A percentile compares a stretch with the other conserved stretches of the same genome.
phyloP scores from a whole-genome alignment of 1,140 invertebrate genomes.

The Steinernema khuongi region DNA sequence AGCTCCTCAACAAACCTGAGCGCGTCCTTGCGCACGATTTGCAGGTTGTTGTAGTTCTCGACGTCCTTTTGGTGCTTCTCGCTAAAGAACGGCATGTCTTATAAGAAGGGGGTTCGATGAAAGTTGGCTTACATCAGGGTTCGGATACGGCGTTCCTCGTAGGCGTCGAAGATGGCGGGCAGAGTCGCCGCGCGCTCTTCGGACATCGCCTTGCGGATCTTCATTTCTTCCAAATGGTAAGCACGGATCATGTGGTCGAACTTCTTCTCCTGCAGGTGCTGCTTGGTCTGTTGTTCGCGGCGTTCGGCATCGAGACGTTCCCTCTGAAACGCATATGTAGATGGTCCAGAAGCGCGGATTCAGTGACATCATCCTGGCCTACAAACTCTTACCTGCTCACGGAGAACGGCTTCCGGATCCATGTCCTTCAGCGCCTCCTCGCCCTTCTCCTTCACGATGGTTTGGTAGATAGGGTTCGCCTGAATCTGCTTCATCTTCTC shows the following conservation, averaged over 20 bases:
- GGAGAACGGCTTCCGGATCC: constrained; percentile 51
- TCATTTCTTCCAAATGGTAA: constrained; percentile 55
- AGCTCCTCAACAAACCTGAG: constrained; percentile 42
- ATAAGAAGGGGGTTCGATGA: background rate
- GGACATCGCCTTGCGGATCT: constrained; percentile 41
- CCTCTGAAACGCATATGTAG: constrained; percentile 24
- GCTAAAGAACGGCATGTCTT: constrained; percentile 39
- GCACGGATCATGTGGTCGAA: constrained; percentile 56
- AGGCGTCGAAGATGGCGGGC: constrained; percentile 42
- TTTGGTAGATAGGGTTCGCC: constrained; percentile 45
- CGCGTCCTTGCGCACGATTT: constrained; percentile 41
- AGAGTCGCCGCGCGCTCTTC: constrained; percentile 27
- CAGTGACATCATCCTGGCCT: no score
- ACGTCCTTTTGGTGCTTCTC: constrained; percentile 42
- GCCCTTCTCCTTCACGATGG: constrained; percentile 52
- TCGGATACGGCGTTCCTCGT: constrained; percentile 44
- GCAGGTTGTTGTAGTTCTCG: constrained; percentile 39
- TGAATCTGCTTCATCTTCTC: constrained; percentile 35
- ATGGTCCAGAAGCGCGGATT: constrained; percentile 25
- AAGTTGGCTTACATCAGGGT: constrained; percentile 48
- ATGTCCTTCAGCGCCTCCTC: constrained; percentile 48
- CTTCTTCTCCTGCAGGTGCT: constrained; percentile 58
- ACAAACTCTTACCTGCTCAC: constrained; percentile 48
- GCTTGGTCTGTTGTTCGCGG: constrained; percentile 41
- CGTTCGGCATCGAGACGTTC: constrained; percentile 46